phyloP scores from a whole-genome alignment of 2,113 vertebrate genomes.

The Odobenus rosmarus region DNA sequence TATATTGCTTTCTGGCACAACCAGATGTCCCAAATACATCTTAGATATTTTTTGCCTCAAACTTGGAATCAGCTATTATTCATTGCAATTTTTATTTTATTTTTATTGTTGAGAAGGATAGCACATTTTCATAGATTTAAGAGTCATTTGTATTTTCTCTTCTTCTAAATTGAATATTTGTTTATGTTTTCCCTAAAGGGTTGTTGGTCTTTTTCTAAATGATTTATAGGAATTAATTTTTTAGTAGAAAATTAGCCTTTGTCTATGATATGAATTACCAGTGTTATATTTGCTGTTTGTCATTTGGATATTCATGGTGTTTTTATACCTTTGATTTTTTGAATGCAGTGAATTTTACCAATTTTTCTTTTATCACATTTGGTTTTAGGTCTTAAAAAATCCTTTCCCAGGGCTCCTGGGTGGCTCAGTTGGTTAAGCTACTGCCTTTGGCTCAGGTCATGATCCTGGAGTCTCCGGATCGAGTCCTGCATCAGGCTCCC shows the following conservation, averaged over 20 bases:
- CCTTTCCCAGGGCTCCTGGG: background rate
- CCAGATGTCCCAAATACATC: background rate
- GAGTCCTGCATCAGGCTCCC: too few species aligned
- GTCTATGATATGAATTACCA: background rate
- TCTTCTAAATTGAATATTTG: background rate
- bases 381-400: background rate
- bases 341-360: background rate
- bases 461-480: too few species aligned
- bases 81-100: background rate
- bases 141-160: background rate
- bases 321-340: constrained; percentile 7
- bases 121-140: background rate
- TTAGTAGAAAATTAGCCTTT: constrained; percentile 15
- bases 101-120: background rate
- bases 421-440: too few species aligned
- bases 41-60: background rate
- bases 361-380: background rate
- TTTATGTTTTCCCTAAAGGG: background rate
- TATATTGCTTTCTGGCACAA: background rate
- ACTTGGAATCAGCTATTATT: background rate
- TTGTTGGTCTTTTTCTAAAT: background rate
- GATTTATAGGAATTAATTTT: background rate
- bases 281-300: constrained; percentile 1
- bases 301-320: background rate
- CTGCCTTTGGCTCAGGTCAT: too few species aligned